Base-by-base conservation (phyloP, 2,797 vertebrate genomes). In the Malurus leucopterus region DNA sequence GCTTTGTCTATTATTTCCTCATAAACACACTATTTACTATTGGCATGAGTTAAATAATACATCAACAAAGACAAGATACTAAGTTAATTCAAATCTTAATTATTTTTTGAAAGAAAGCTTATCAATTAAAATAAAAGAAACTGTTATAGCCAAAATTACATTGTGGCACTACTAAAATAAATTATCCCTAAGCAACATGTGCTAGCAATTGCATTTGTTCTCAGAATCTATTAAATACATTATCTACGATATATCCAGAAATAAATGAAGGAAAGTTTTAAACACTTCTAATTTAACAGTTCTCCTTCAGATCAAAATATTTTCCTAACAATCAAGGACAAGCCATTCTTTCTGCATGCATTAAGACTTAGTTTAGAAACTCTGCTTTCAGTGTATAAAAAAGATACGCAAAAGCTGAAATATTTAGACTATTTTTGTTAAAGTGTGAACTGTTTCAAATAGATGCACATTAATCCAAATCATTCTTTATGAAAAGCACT, bases 351-450 rank as follows among this genome's bases (percentile, higher is more conserved):
- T 93, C 54, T 79, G 86, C 83, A 94, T 78, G 86, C 64, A 85
- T 68, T 79, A 91, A 63, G 67, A 88, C 54, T 49, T 64, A 91
- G 72, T 82, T 90, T 78, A 64, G 61, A 92, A 85, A 88, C 59
- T 47, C 41, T 68, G 80, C 54, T 79, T 79, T 89, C 68, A 73
- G 53, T 59, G 50, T 64, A 72, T 44, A n/a, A 94, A 94, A 93
- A 71, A 26, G 72, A 63, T 78, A 69, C 0, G 1, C 24, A 91
- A 68, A 92, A 88, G 63, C 84, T 88, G 92, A 93, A 94, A 93
- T 94, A 88, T 94, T 96, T 95, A 94, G 91, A 95, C 62, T 89
- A 68, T 88, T 93, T 86, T 88, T 89, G 90, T 88, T 92, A 91
- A 82, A 94, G 83, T 51, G 75, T 69, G 86, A 96, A 95, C 68